Base-by-base conservation (phyloP, 2,113 vertebrate genomes). In the Lagopus muta region DNA sequence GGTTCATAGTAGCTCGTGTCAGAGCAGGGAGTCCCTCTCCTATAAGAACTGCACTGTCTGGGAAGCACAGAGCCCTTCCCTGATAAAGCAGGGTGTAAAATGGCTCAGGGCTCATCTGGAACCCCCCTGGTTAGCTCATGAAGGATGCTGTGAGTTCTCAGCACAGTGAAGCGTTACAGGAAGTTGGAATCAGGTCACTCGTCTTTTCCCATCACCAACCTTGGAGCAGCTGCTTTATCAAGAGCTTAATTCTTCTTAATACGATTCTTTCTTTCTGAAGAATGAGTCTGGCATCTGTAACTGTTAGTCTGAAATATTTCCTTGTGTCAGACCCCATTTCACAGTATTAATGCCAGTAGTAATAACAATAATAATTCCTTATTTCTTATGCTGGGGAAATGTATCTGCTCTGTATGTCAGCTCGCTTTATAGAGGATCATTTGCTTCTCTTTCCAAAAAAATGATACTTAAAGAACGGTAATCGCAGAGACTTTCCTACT, bases 291-390 rank as follows among this genome's bases (percentile, higher is more conserved):
- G 62, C 57, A 50, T 62, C 45, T 36, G 20, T 32, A 77, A 36
- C 28, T 30, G 24, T 34, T 47, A 76, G 45, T 47, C 60, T 40
- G 45, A 48, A 86, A 25, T 42, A 22, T 61, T 74, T n/a, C 62
- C 40, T 32, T 0, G 0, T 0, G 0, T 38, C 43, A 58, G 71
- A 42, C 34, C 19, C 34, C 1, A 0, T 54, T 79, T 55, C 47
- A 58, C 28, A 47, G 54, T 30, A 15, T 7, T 28, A 43, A 36
- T 11, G 43, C 55, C n/a, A 11, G 36, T 36, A 7, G 1, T 24
- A 18, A 57, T n/a, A 32, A 20, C 30, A 57, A 20, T n/a, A 58
- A 32, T n/a, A 58, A 58, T 20, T 32, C 32, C 55, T n/a, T 7
- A 13, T 20, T 64, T 27, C 40, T 85, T 11, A 13, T 13, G 9